Conservation (phyloP, 2,797 vertebrate species). For the Bufotes viridis region DNA sequence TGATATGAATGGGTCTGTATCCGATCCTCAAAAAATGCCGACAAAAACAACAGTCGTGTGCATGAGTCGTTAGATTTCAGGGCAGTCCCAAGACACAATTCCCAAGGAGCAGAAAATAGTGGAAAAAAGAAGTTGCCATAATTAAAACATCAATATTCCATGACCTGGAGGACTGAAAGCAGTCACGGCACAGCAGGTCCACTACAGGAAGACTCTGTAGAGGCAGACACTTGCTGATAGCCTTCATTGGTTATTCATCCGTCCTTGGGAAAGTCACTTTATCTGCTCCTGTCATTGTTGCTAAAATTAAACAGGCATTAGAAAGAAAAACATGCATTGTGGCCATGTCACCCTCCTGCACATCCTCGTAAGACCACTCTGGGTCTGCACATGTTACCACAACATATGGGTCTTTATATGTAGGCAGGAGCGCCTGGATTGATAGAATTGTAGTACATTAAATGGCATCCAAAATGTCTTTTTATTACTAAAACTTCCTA, state of each 20-base stretch:
- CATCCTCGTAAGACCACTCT: too few relatives aligned
- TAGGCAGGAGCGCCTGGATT: not conserved
- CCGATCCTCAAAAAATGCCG: too few relatives aligned
- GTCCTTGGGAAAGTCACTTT: conserved; percentile 24
- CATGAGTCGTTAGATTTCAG: not conserved
- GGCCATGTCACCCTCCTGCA: not conserved
- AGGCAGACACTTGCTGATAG: not conserved
- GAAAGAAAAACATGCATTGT: not conserved
- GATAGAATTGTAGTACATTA: not conserved
- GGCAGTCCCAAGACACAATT: conserved; percentile 25
- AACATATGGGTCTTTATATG: not conserved
- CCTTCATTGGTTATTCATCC: not conserved
- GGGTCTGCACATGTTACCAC: not conserved
- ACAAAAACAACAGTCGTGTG: too few relatives aligned
- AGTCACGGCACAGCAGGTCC: not conserved
- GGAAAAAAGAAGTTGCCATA: conserved; percentile 2
- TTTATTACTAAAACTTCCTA: too few relatives aligned
- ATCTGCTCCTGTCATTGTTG: conserved; percentile 6
- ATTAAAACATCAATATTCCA: conserved; percentile 48
- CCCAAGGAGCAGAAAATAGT: not conserved
- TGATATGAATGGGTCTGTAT: too few relatives aligned
- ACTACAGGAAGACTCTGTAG: not conserved
- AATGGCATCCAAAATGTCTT: too few relatives aligned
- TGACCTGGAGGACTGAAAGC: not conserved
- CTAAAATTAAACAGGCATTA: conserved; percentile 23